phyloP scores from a whole-genome alignment of 2,888 invertebrate species.

The Drosophila sordidapex region DNA sequence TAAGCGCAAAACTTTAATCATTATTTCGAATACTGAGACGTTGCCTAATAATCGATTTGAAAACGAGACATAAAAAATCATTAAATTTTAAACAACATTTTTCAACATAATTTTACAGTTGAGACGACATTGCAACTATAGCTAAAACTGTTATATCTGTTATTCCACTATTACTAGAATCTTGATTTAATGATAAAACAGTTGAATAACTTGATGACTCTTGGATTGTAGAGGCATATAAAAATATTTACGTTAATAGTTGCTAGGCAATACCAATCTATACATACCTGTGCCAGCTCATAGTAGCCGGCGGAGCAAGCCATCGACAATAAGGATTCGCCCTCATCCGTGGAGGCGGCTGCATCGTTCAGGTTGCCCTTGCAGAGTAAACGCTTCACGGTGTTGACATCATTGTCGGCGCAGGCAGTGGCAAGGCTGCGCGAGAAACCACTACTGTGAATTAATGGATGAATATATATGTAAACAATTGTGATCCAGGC shows the following conservation, averaged over 20 bases:
- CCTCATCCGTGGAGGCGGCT: constrained; percentile 94
- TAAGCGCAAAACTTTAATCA: neutral
- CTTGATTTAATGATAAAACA: neutral
- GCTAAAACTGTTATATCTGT: neutral
- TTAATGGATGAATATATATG: constrained; percentile 21
- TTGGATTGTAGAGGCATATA: neutral
- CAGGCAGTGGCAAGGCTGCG: constrained; percentile 96
- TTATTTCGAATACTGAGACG: neutral
- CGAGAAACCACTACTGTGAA: constrained; percentile 85
- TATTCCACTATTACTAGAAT: neutral
- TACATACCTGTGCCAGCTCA: constrained; percentile 95
- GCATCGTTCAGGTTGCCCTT: constrained; percentile 95
- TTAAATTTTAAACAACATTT: neutral
- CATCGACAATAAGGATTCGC: constrained; percentile 97
- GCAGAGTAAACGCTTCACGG: constrained; percentile 95
- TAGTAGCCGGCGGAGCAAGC: constrained; percentile 99
- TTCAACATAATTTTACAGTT: neutral
- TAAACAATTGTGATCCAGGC: constrained; percentile 9
- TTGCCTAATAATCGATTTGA: neutral
- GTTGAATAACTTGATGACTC: neutral
- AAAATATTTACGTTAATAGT: neutral
- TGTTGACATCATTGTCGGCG: constrained; percentile 96
- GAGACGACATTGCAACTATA: neutral
- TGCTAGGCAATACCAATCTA: neutral
- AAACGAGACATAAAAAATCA: neutral